Evolutionary conservation across 2,113 vertebrate genomes (phyloP).

Genomic region (Tetrao urogallus): DNA sequence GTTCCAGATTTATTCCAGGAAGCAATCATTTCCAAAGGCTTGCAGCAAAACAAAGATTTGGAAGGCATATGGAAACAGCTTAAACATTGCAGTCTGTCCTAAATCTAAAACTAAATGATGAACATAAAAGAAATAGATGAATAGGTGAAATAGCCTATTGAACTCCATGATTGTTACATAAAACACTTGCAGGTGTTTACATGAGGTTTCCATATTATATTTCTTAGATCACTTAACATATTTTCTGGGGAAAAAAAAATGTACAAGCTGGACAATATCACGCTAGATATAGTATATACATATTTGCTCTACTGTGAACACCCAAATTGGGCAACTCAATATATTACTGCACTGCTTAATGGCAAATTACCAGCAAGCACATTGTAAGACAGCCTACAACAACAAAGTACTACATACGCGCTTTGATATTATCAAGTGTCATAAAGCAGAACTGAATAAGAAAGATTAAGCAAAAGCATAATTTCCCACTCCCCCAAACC

Average conservation of each 20-base stretch:
- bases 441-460: neutral
- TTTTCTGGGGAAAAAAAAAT: neutral
- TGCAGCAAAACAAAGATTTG: neutral
- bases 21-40: neutral
- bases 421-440: no score
- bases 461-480: neutral
- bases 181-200: neutral
- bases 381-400: neutral
- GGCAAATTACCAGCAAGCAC: neutral
- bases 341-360: no score
- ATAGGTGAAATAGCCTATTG: neutral
- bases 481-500: no score
- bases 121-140: no score
- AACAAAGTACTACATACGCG: fast-evolving
- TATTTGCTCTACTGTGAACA: neutral
- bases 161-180: neutral
- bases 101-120: neutral
- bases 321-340: neutral
- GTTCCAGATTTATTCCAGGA: neutral
- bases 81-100: neutral
- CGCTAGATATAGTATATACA: neutral
- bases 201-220: neutral
- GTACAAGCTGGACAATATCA: neutral
- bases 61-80: neutral
- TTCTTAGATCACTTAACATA: fast-evolving